Evolutionary conservation across 2,888 invertebrate genomes (phyloP).

Genomic region (Synanthedon vespiformis): DNA sequence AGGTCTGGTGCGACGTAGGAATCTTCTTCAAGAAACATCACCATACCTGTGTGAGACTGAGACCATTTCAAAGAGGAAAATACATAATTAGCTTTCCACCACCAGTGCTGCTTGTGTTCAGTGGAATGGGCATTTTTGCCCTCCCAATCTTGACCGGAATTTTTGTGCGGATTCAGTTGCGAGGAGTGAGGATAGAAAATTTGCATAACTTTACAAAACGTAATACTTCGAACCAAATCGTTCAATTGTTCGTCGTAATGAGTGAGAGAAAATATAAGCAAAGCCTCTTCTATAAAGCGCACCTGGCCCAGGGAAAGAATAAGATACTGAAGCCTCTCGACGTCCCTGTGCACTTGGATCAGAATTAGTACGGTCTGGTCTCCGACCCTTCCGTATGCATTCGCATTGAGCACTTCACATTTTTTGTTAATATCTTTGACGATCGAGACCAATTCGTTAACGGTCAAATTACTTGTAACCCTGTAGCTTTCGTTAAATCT

Average conservation of each 20-base stretch:
- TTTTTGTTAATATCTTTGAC: too few relatives aligned
- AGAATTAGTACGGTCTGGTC: slow-evolving; percentile 16
- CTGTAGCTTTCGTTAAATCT: slow-evolving; percentile 1
- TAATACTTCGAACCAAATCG: slow-evolving; percentile 19
- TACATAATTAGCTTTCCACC: slow-evolving; percentile 36
- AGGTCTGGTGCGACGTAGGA: slow-evolving; percentile 31
- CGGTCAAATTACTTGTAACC: background rate
- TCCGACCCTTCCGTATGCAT: slow-evolving; percentile 12
- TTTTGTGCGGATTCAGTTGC: slow-evolving; percentile 25
- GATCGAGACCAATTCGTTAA: background rate
- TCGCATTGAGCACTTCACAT: slow-evolving; percentile 11
- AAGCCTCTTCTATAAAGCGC: slow-evolving; percentile 14
- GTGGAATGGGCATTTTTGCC: slow-evolving; percentile 18
- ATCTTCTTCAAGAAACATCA: slow-evolving; percentile 30
- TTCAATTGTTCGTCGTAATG: slow-evolving; percentile 23
- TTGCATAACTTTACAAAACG: slow-evolving; percentile 36
- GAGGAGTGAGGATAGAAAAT: slow-evolving; percentile 34
- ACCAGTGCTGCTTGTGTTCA: slow-evolving; percentile 40
- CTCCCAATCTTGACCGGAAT: slow-evolving; percentile 19
- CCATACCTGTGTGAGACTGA: slow-evolving; percentile 13
- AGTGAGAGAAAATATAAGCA: slow-evolving; percentile 38
- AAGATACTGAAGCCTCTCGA: slow-evolving; percentile 22
- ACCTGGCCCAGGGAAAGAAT: slow-evolving; percentile 26
- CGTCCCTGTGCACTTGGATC: slow-evolving; percentile 22
- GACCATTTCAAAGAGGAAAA: slow-evolving; percentile 20